These are phyloP conservation scores for Argyresthia albistria DNA, from an alignment of 2,888 invertebrate species.

Conservation along the genomic window DNA sequence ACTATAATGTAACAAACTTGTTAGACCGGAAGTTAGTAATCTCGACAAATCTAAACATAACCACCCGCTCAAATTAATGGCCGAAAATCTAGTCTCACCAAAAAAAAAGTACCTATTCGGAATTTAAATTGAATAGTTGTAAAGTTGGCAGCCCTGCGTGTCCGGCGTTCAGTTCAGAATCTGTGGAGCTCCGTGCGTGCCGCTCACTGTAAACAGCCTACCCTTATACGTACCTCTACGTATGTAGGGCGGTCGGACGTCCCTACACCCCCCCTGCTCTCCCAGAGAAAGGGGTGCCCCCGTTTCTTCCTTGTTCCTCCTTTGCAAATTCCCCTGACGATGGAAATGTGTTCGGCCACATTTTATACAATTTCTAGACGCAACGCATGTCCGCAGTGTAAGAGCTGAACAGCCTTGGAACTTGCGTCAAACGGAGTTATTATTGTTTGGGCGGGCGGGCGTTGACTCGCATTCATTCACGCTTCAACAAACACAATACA, in stretches of 20 bases:
- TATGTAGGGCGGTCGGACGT: conserved; percentile 62
- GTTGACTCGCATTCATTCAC: background rate
- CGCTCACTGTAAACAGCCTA: conserved; percentile 65
- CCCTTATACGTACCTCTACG: conserved; percentile 41
- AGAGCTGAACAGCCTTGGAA: conserved; percentile 17
- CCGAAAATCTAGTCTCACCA: too few species aligned
- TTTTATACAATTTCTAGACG: conserved; percentile 71
- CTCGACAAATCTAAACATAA: too few species aligned
- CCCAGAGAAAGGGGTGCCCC: conserved; percentile 66
- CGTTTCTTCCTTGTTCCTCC: conserved; percentile 69
- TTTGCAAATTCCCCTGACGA: conserved; percentile 72
- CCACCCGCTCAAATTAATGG: too few species aligned
- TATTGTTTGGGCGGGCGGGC: conserved; percentile 7
- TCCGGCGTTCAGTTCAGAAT: conserved; percentile 66
- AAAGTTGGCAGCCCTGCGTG: conserved; percentile 50
- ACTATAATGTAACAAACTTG: too few species aligned
- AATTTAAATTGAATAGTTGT: conserved; percentile 8
- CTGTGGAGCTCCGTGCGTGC: conserved; percentile 66
- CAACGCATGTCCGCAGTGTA: conserved; percentile 20
- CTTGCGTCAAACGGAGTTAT: conserved; percentile 47
- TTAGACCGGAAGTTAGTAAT: too few species aligned
- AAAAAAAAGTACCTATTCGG: background rate
- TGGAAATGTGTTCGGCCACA: conserved; percentile 71
- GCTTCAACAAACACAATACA: background rate
- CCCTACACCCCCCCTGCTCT: conserved; percentile 38